Evolutionary conservation across 2,113 vertebrate species (phyloP).

Genomic region (Xyliphius kryptos): DNA sequence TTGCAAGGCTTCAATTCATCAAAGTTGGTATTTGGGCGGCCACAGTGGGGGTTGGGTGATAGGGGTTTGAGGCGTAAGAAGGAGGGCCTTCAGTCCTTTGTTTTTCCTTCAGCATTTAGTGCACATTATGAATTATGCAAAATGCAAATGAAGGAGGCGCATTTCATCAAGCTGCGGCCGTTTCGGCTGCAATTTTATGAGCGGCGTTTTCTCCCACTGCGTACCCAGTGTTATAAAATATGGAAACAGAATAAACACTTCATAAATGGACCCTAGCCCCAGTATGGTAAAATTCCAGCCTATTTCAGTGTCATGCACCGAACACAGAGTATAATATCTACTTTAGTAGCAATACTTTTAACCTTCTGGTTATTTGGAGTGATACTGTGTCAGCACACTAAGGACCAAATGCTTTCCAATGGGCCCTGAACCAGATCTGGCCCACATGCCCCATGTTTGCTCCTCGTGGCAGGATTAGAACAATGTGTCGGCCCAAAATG

Average conservation of each 20-base stretch:
- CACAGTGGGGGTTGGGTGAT: background rate
- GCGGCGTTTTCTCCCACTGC: conserved; percentile 19
- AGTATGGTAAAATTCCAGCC: background rate
- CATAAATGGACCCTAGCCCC: background rate
- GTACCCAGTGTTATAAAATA: conserved; percentile 38
- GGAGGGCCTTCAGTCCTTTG: conserved; percentile 42
- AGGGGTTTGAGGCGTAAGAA: conserved; percentile 2
- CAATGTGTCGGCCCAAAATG: too few relatives aligned
- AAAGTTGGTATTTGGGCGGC: conserved; percentile 25
- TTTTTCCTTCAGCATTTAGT: conserved; percentile 45
- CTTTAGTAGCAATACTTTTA: too few relatives aligned
- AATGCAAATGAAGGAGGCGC: conserved; percentile 55
- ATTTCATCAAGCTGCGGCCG: conserved; percentile 52
- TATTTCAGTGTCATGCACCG: too few relatives aligned
- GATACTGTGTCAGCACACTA: too few relatives aligned
- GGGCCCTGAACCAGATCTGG: too few relatives aligned
- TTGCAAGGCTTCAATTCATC: conserved; percentile 41
- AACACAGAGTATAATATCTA: too few relatives aligned
- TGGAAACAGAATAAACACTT: conserved; percentile 43
- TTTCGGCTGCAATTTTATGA: conserved; percentile 33
- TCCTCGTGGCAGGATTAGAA: too few relatives aligned
- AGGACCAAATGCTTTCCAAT: too few relatives aligned
- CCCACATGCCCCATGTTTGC: too few relatives aligned
- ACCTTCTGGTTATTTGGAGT: too few relatives aligned
- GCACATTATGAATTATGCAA: conserved; percentile 52